Conservation (phyloP, 2,888 invertebrate species). For the Agriotes lineatus region DNA sequence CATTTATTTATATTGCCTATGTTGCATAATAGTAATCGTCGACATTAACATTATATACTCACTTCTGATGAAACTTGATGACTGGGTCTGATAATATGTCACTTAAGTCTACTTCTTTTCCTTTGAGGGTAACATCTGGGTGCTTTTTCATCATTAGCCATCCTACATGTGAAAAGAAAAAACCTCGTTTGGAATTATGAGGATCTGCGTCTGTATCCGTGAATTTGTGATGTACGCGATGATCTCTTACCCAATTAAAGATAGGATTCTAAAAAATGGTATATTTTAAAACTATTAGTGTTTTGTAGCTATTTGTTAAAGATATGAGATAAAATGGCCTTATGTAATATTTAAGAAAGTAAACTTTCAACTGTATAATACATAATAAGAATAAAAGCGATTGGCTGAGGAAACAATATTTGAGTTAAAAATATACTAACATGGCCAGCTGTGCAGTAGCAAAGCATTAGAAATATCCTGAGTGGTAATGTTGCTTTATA, state of each 20-base stretch:
- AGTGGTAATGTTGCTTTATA: conserved; percentile 27
- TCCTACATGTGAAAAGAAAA: conserved; percentile 94
- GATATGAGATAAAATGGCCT: too few relatives aligned
- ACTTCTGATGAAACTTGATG: background rate
- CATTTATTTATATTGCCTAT: too few relatives aligned
- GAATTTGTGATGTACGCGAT: conserved; percentile 81
- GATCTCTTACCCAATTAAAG: conserved; percentile 81
- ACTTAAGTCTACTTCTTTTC: background rate
- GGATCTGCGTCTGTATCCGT: conserved; percentile 87
- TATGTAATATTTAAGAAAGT: too few relatives aligned
- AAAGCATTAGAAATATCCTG: conserved; percentile 20
- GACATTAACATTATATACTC: too few relatives aligned
- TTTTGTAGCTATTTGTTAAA: too few relatives aligned
- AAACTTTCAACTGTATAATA: too few relatives aligned
- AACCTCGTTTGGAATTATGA: conserved; percentile 84
- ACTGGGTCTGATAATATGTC: background rate
- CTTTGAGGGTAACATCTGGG: conserved; percentile 79
- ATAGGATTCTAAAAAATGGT: conserved; percentile 76
- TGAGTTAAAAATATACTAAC: too few relatives aligned
- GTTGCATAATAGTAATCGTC: too few relatives aligned
- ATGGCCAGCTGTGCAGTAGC: conserved; percentile 5
- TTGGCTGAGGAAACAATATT: too few relatives aligned
- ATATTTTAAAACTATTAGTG: too few relatives aligned
- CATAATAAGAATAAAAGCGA: too few relatives aligned
- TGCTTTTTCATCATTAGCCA: conserved; percentile 94